Evolutionary conservation across 2,113 vertebrate species (phyloP), one percentile per base, ranked within the genome.

Genomic region (Malurus melanocephalus): DNA sequence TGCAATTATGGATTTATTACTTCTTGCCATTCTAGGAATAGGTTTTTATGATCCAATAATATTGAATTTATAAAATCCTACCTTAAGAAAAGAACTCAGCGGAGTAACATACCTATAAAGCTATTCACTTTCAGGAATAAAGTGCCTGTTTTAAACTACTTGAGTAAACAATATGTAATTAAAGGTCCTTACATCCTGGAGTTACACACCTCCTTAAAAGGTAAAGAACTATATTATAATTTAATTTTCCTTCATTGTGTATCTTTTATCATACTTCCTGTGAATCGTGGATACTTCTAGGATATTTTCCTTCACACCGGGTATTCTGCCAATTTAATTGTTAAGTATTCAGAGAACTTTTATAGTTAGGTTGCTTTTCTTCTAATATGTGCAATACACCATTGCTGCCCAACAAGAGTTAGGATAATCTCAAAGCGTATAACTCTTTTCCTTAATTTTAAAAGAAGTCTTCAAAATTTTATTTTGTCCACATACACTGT

Each of bases 1-100:
- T 66, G 67, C 45, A 95, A 92, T 93, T 94, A 95, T 8, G 55
- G 49, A 89, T 92, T 92, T 96, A 96, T 92, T 92, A 86, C 77
- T 80, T 83, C 80, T 88, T 85, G 40, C 19, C 68, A 57, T 92
- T 92, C 69, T 80, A 84, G 40, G 67, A 78, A 22, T 32, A 75
- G 17, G 4, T 16, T 79, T 93, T 92, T 91, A 93, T 85, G 78
- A 92, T 85, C 71, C 71, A 90, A 78, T 90, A 84, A 77, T 89
- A 93, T 85, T 94, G 82, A 84, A 93, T 86, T 94, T 93, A 43
- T 51, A 91, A 93, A 93, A 90, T 82, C 23, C 30, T 71, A 88
- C 57, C 72, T 80, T 32, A 93, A 66, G 30, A 88, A 87, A 89
- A 92, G 11, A 88, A 65, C 26, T 82, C 33, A 61, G 6, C 16